A percentile compares a stretch with the other conserved stretches of the same genome.
phyloP scores from a whole-genome alignment of 2,113 vertebrate genomes.

The Centropus unirufus region DNA sequence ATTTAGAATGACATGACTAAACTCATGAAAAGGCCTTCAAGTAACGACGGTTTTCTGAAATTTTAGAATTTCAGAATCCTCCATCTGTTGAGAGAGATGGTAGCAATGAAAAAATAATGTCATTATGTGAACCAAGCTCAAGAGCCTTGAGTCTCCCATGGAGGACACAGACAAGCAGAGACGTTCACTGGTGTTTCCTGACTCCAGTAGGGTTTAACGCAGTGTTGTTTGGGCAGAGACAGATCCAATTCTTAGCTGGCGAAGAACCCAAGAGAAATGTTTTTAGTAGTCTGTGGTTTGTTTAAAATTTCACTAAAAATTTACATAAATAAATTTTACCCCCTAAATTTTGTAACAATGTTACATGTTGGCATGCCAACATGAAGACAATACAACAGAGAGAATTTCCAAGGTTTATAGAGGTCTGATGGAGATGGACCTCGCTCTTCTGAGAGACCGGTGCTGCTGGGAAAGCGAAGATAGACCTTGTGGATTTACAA shows the following conservation, averaged over 20 bases:
- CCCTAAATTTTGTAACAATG: not conserved
- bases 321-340: not conserved
- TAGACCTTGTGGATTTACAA: not conserved
- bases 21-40: not conserved
- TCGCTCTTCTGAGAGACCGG: rapidly evolving
- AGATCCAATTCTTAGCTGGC: not conserved
- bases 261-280: not conserved
- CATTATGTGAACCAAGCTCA: not conserved
- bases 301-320: not conserved
- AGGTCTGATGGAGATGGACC: not conserved
- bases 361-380: not conserved
- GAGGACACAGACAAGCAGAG: not conserved
- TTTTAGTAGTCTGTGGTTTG: not conserved
- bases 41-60: not conserved
- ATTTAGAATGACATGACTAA: not conserved
- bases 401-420: not conserved
- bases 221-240: not conserved
- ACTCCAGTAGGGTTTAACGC: not conserved
- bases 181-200: not conserved
- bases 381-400: not conserved
- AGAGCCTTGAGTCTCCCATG: rapidly evolving
- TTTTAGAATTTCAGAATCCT: rapidly evolving
- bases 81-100: not conserved
- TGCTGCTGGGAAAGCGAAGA: not conserved
- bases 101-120: not conserved